phyloP scores from a whole-genome alignment of 2,888 invertebrate genomes.

The Tetragnatha montana region DNA sequence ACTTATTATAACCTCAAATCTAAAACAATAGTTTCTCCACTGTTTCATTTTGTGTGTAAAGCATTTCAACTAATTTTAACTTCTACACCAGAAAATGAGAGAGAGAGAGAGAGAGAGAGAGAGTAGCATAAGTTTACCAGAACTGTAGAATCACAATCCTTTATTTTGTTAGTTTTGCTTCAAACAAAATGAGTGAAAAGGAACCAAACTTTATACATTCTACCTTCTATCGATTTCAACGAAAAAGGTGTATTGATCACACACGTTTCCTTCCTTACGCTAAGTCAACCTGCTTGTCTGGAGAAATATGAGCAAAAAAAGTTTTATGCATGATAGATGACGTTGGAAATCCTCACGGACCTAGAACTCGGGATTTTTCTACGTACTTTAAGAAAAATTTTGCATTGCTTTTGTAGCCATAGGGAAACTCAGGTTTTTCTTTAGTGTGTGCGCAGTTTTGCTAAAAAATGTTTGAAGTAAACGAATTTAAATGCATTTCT shows the following conservation, averaged over 20 bases:
- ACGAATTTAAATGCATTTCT: background rate
- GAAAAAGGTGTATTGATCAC: background rate
- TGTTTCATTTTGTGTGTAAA: background rate
- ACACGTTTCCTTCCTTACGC: background rate
- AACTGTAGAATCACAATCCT: no score
- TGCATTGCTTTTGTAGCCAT: background rate
- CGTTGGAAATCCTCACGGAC: background rate
- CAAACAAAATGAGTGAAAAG: no score
- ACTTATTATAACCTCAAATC: no score
- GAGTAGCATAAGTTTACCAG: no score
- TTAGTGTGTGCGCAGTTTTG: no score
- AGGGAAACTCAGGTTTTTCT: background rate
- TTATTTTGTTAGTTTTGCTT: no score
- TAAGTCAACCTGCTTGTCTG: background rate
- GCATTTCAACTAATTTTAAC: background rate
- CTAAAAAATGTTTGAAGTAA: background rate
- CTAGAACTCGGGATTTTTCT: background rate
- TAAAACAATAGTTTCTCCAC: no score
- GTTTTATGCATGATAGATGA: background rate
- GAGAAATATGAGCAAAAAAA: background rate
- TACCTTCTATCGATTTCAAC: slow-evolving; percentile 1
- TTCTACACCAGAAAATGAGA: no score
- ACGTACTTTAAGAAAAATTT: background rate
- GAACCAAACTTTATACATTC: no score
- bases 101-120: no score